A percentile compares a stretch with the other conserved stretches of the same genome.
Conservation (phyloP, 2,113 vertebrate species). For the Leptocoma aspasia region DNA sequence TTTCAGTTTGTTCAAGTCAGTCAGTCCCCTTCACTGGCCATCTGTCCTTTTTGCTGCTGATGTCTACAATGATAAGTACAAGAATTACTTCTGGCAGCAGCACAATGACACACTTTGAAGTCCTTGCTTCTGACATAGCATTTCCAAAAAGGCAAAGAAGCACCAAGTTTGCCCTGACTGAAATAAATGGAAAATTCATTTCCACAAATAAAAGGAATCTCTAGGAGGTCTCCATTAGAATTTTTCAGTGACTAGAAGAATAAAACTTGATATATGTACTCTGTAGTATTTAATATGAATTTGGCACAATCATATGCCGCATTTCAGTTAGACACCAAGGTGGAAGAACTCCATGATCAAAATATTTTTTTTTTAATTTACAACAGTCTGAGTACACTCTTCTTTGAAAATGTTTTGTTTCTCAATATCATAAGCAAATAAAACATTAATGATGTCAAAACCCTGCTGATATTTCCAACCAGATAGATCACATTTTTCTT, state of each 20-base stretch:
- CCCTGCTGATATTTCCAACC: neutral
- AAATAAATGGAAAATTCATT: neutral
- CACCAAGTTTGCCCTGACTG: neutral
- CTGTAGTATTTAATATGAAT: neutral
- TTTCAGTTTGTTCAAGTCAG: conserved; percentile 14
- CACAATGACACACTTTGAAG: neutral
- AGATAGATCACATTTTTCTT: neutral
- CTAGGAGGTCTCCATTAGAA: neutral
- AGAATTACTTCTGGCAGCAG: conserved; percentile 20
- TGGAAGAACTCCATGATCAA: neutral
- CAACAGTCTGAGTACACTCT: neutral
- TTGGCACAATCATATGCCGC: neutral
- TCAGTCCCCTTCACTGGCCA: conserved; percentile 2
- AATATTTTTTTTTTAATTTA: neutral
- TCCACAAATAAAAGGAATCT: neutral
- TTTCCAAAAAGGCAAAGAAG: neutral
- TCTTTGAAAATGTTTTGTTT: neutral
- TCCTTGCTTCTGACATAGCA: neutral
- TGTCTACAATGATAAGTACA: neutral
- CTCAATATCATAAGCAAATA: neutral
- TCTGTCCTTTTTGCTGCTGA: conserved; percentile 14
- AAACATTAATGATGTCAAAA: neutral
- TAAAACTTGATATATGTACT: neutral
- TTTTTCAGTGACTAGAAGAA: neutral
- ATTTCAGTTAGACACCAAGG: neutral